Percentiles rank a stretch among this genome's conserved stretches.
phyloP scores from a whole-genome alignment of 2,888 invertebrate genomes.

The Lobophora halterata region DNA sequence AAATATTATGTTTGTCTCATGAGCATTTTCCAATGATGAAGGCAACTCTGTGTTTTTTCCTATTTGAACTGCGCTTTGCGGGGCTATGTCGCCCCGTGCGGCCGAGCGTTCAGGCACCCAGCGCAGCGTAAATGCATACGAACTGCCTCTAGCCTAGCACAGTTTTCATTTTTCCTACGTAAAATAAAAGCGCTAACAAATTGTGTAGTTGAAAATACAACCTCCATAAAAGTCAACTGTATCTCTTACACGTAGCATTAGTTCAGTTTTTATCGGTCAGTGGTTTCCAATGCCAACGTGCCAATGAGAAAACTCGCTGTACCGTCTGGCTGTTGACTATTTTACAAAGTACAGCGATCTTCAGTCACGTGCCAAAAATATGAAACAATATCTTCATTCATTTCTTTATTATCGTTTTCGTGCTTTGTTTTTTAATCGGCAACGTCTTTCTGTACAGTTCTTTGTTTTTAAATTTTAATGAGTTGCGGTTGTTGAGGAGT shows the following conservation, averaged over 20 bases:
- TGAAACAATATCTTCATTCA: slow-evolving; percentile 26
- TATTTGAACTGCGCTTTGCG: slow-evolving; percentile 24
- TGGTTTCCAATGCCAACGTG: slow-evolving; percentile 33
- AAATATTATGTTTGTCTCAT: background rate
- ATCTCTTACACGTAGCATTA: slow-evolving; percentile 31
- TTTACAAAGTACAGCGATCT: slow-evolving; percentile 30
- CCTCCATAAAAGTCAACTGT: slow-evolving; percentile 30
- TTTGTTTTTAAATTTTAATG: slow-evolving; percentile 24
- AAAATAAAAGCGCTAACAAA: slow-evolving; percentile 22
- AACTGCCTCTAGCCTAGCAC: slow-evolving; percentile 37
- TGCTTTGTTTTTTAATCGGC: slow-evolving; percentile 16
- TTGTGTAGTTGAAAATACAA: slow-evolving; percentile 27
- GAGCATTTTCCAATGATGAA: background rate
- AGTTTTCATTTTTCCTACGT: slow-evolving; percentile 33
- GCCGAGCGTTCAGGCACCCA: slow-evolving; percentile 42
- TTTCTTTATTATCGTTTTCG: slow-evolving; percentile 21
- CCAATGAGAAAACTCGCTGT: slow-evolving; percentile 25
- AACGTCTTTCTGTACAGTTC: slow-evolving; percentile 17
- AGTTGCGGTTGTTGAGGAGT: slow-evolving; percentile 23
- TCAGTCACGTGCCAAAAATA: slow-evolving; percentile 25
- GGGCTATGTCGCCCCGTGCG: slow-evolving; percentile 44
- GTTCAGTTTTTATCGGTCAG: slow-evolving; percentile 30
- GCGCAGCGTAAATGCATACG: slow-evolving; percentile 57
- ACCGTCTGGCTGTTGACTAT: slow-evolving; percentile 23
- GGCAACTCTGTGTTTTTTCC: slow-evolving; percentile 2